Percentiles rank a stretch among this genome's conserved stretches.
phyloP scores from a whole-genome alignment of 2,113 vertebrate species.

The Silurus meridionalis region DNA sequence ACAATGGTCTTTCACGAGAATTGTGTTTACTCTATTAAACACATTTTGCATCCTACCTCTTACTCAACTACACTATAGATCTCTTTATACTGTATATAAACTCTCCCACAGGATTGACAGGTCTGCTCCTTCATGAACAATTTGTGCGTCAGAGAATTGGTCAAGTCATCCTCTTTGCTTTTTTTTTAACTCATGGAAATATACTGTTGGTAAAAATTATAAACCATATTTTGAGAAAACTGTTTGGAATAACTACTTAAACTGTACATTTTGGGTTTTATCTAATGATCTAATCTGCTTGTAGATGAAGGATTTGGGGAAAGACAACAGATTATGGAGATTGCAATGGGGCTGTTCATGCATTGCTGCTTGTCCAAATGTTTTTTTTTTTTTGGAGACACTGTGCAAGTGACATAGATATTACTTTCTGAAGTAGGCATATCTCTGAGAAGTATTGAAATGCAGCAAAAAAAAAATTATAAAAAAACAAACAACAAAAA shows the following conservation, averaged over 20 bases:
- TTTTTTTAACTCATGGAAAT: not conserved
- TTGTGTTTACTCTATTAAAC: not conserved
- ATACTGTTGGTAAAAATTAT: not conserved
- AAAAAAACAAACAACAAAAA: too few species aligned
- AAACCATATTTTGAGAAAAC: not conserved
- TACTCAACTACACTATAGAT: not conserved
- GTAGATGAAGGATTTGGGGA: not conserved
- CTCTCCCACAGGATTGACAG: not conserved
- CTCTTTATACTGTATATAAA: not conserved
- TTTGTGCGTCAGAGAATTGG: not conserved
- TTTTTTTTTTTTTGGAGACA: not conserved
- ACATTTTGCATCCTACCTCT: not conserved
- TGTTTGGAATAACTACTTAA: not conserved
- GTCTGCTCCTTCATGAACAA: not conserved
- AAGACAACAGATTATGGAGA: not conserved
- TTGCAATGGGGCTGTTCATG: not conserved
- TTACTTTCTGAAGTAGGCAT: not conserved
- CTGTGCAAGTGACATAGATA: not conserved
- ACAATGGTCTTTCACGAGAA: not conserved
- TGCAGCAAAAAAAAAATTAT: not conserved
- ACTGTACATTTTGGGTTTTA: not conserved
- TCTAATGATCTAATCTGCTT: not conserved
- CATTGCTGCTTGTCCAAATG: not conserved
- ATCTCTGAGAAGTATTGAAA: not conserved
- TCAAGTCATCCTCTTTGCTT: not conserved